phyloP scores from a whole-genome alignment of 2,797 vertebrate genomes.

The Labeo calbasu region DNA sequence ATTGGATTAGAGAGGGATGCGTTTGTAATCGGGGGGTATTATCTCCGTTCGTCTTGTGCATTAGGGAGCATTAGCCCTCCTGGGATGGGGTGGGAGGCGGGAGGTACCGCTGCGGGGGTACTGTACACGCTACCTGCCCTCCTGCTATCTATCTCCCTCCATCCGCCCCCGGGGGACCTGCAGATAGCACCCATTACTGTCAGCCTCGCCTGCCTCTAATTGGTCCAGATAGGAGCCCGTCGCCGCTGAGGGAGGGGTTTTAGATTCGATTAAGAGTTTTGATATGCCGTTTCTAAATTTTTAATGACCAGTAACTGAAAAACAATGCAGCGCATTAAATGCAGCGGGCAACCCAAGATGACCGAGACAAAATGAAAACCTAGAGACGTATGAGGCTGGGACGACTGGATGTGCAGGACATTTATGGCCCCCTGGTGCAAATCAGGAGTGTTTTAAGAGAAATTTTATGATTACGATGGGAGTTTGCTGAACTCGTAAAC shows the following conservation, averaged over 20 bases:
- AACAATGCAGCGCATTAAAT: constrained; percentile 57
- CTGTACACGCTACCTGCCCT: constrained; percentile 56
- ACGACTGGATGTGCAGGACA: neutral
- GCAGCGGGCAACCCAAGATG: constrained; percentile 22
- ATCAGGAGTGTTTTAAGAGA: constrained; percentile 14
- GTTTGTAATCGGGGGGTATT: constrained; percentile 60
- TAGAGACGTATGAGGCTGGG: constrained; percentile 15
- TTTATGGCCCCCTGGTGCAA: constrained; percentile 22
- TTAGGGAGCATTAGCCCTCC: constrained; percentile 63
- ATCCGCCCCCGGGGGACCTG: constrained; percentile 63
- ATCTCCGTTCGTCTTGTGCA: constrained; percentile 60
- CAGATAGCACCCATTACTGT: constrained; percentile 82
- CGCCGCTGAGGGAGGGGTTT: constrained; percentile 69
- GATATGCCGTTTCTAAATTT: constrained; percentile 78
- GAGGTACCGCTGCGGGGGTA: constrained; percentile 30
- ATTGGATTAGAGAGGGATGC: constrained; percentile 73
- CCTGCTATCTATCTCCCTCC: constrained; percentile 52
- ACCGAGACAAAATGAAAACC: constrained; percentile 42
- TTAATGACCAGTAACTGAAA: constrained; percentile 75
- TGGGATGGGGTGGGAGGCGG: constrained; percentile 36
- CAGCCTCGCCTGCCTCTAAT: constrained; percentile 78
- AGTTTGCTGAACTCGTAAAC: constrained; percentile 11
- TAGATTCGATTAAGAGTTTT: constrained; percentile 76
- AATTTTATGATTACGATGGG: constrained; percentile 3
- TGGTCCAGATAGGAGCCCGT: constrained; percentile 75